Evolutionary conservation across 2,113 vertebrate genomes (phyloP), one percentile per base, ranked within the genome.

Genomic region (Apaloderma vittatum): DNA sequence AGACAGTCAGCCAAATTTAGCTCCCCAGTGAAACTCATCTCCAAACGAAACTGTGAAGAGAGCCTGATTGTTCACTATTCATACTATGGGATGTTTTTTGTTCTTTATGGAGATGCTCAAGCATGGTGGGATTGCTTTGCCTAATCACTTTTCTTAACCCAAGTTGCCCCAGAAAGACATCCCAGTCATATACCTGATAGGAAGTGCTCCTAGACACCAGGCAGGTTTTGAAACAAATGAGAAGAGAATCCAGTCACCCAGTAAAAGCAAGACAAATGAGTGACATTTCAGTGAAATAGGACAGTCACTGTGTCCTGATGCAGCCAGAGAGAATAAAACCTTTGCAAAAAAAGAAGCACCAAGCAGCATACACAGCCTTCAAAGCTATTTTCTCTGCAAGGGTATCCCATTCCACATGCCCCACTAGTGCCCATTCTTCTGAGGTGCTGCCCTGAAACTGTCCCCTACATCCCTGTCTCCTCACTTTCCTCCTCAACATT

Each of bases 71-170:
- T 37, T 82, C 63, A 78, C 46, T 27, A 8, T 17, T 15, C n/a
- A 29, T 75, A 27, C 16, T 40, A 0, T 29, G 24, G 17, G 15
- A 11, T 1, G 0, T 20, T 51, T 52, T 63, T 72, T 49, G 12
- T 51, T 51, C 70, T 63, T 34, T 86, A 52, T 77, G 37, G 75
- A 94, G 23, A 19, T 76, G 43, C 23, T 32, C 65, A 34, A 65
- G 52, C 19, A 82, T 11, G 58, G 48, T 8, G 15, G 26, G 62
- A 91, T 37, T 92, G 66, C 45, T 86, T 90, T 75, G 90, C 66
- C 40, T 88, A 67, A 68, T 24, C 45, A 75, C 36, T 87, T 71
- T 94, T 93, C 59, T 70, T 87, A 87, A 91, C 15, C 26, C 54
- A 30, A 8, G 58, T 72, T 29, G 4, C 93, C 32, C 73, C 88